Percentiles rank a stretch among this genome's conserved stretches.
Conservation (phyloP, 2,113 vertebrate species). For the Chionis minor region DNA sequence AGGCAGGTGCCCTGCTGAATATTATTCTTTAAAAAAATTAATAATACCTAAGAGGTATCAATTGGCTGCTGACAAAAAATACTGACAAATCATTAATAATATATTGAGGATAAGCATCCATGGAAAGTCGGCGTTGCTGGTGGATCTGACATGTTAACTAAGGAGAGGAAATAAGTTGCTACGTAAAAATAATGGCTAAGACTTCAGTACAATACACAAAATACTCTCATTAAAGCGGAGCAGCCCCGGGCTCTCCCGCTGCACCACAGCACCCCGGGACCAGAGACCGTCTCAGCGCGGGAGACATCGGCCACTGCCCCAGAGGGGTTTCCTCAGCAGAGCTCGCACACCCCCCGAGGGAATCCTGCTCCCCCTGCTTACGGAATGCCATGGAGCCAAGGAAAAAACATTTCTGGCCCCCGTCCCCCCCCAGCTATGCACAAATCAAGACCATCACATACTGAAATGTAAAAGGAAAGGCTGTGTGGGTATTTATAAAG, state of each 20-base stretch:
- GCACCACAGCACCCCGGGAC: not conserved
- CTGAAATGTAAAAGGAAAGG: not conserved
- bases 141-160: accelerated
- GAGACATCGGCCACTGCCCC: not conserved
- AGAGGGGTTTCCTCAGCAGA: not conserved
- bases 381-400: not conserved
- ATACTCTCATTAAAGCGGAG: not conserved
- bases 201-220: accelerated
- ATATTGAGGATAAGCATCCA: not conserved
- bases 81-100: not conserved
- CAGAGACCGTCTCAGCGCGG: not conserved
- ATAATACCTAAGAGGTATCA: not conserved
- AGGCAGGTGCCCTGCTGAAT: not conserved
- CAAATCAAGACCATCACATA: not conserved
- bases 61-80: not conserved
- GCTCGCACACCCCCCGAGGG: not conserved
- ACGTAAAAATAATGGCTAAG: not conserved
- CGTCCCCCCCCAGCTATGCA: not conserved
- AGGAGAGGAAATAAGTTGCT: not conserved
- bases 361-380: not conserved
- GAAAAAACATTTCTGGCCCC: not conserved
- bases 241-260: not conserved
- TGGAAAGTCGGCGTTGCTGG: not conserved
- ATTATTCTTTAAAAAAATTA: not conserved
- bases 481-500: not conserved